phyloP scores from a whole-genome alignment of 2,888 invertebrate genomes.

The Hypolimnas misippus region DNA sequence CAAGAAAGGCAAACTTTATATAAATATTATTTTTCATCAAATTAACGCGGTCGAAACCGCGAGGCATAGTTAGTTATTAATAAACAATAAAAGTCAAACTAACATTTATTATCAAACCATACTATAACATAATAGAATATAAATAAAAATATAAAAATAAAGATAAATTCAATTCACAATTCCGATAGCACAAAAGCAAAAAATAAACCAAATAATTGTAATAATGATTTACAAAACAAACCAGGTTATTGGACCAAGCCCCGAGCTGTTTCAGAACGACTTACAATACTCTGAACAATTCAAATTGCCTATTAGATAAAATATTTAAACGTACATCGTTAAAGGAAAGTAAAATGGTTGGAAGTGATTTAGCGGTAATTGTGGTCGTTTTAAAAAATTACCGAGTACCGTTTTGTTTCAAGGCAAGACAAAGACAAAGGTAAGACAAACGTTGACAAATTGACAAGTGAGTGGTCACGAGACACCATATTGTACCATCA shows the following conservation, averaged over 20 bases:
- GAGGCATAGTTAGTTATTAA: too few relatives aligned
- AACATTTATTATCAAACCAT: too few relatives aligned
- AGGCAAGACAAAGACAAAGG: conserved; percentile 30
- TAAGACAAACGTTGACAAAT: conserved; percentile 45
- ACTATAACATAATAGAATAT: background rate
- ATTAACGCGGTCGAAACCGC: too few relatives aligned
- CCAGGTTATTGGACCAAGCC: conserved; percentile 8
- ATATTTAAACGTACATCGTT: conserved; percentile 17
- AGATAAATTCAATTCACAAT: background rate
- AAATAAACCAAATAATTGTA: background rate
- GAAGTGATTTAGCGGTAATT: conserved; percentile 38
- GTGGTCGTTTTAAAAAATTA: conserved; percentile 43
- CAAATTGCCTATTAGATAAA: conserved; percentile 15
- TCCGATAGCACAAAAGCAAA: background rate
- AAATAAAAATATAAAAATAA: background rate
- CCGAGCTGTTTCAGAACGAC: background rate
- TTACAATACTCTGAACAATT: background rate
- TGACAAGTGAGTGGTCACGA: conserved; percentile 43
- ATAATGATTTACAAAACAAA: background rate
- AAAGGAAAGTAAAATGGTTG: conserved; percentile 16
- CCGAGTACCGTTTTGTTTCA: conserved; percentile 39
- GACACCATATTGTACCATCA: conserved; percentile 34
- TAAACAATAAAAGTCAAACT: too few relatives aligned
- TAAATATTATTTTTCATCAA: too few relatives aligned
- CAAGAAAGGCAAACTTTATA: too few relatives aligned